phyloP scores from a whole-genome alignment of 2,113 vertebrate genomes.

The Motacilla tschutschensis region DNA sequence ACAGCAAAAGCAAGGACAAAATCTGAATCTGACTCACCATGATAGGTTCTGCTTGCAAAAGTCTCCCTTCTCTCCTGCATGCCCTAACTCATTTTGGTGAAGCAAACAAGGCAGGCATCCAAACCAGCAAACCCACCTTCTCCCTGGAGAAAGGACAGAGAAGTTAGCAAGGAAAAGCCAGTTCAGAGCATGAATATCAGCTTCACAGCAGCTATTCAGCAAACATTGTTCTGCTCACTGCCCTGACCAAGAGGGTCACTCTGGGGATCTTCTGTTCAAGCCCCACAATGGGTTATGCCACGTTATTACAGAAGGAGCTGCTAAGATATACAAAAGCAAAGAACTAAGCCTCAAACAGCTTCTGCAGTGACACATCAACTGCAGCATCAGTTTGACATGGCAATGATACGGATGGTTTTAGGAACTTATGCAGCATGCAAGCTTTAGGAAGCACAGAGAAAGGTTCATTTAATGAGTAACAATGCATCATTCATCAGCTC shows the following conservation, averaged over 20 bases:
- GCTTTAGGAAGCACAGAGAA: neutral
- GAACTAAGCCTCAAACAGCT: neutral
- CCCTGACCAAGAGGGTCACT: neutral
- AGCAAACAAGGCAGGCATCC: neutral
- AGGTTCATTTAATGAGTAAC: neutral
- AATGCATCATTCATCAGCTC: neutral
- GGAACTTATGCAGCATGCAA: neutral
- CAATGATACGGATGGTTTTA: neutral
- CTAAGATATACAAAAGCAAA: neutral
- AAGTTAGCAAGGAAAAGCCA: neutral
- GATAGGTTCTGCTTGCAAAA: conserved; percentile 9
- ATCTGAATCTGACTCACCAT: conserved; percentile 44
- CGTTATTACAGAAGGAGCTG: neutral
- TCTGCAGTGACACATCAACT: neutral
- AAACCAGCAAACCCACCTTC: neutral
- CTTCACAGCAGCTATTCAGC: neutral
- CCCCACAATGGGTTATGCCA: neutral
- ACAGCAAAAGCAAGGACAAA: neutral
- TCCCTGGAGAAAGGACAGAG: conserved; percentile 1
- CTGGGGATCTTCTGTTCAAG: neutral
- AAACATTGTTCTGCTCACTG: neutral
- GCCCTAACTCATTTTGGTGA: conserved; percentile 32
- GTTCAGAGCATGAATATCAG: neutral
- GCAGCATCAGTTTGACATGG: neutral
- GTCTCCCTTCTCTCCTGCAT: neutral